Evolutionary conservation across 1,140 invertebrate species (phyloP), one percentile per base, ranked within the genome.

Genomic region (Lycorma delicatula): DNA sequence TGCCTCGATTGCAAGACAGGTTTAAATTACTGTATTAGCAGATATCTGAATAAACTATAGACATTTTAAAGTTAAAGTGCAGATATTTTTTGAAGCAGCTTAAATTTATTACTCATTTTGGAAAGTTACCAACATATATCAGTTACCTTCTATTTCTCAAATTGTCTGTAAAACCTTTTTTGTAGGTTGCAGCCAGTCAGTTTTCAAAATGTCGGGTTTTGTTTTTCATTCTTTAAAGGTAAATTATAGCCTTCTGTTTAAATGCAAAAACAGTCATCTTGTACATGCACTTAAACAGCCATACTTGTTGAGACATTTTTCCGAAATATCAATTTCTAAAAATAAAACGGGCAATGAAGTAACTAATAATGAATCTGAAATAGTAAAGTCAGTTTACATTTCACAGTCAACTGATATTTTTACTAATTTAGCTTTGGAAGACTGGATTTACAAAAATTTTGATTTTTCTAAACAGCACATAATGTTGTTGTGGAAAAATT

Each of bases 371-470:
- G 76, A 79, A 64, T 66, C 68, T 41, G 69, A 75, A 60, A 79
- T 86, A 41, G 81, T 81, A 56, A 91, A 92, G 72, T 88, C 87
- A 11, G 90, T 95, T 31, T 90, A 91, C 63, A 90, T 97, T 63
- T 97, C 93, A 0, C 87, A 91, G 71, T 93, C 91, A 0, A 82
- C 81, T 59, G 84, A 95, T 71, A 86, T 98, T 54, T 94, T 84
- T 68, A 85, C 85, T 1, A 98, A 97, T 75, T 72, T 97, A 64
- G 93, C 94, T 12, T 71, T 97, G 6, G 93, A 98, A 75, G 89
- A 97, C 68, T 97, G 93, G 93, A 74, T 97, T 46, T 96, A 94
- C 72, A 80, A 79, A 44, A 89, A 94, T 69, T 83, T 81, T 64
- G 81, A 93, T 70, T 91, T 94, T 61, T 78, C 74, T 1, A 82